These are phyloP conservation scores for Alligator mississippiensis DNA, from an alignment of 2,113 vertebrate genomes.

Conservation along the genomic window DNA sequence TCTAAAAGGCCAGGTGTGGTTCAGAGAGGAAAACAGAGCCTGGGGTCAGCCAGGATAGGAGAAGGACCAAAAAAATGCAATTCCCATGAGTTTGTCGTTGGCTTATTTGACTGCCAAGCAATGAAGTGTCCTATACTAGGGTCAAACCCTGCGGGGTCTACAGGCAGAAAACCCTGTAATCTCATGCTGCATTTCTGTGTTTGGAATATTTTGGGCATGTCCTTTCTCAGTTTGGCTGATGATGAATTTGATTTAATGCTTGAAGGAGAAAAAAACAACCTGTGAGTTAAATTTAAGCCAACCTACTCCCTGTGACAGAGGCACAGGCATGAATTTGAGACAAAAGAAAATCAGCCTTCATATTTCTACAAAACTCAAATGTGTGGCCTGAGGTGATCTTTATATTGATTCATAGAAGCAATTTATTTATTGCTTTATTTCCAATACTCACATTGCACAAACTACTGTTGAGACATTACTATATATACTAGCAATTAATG, in stretches of 20 bases:
- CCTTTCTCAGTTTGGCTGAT: not conserved
- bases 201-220: not conserved
- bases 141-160: not conserved
- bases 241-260: not conserved
- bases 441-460: too few species aligned
- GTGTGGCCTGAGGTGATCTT: not conserved
- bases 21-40: not conserved
- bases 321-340: not conserved
- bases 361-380: not conserved
- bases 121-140: not conserved
- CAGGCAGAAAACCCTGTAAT: not conserved
- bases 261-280: not conserved
- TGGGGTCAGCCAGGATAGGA: not conserved
- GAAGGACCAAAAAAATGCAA: not conserved
- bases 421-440: too few species aligned
- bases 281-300: not conserved
- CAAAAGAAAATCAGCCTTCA: not conserved
- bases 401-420: too few species aligned
- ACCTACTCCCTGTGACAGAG: accelerated
- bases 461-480: too few species aligned
- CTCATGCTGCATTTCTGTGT: not conserved
- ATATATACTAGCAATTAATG: not conserved
- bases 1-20: not conserved
- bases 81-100: not conserved
- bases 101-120: not conserved